Evolutionary conservation across 2,888 invertebrate species (phyloP).

Genomic region (Caenorhabditis sp.): DNA sequence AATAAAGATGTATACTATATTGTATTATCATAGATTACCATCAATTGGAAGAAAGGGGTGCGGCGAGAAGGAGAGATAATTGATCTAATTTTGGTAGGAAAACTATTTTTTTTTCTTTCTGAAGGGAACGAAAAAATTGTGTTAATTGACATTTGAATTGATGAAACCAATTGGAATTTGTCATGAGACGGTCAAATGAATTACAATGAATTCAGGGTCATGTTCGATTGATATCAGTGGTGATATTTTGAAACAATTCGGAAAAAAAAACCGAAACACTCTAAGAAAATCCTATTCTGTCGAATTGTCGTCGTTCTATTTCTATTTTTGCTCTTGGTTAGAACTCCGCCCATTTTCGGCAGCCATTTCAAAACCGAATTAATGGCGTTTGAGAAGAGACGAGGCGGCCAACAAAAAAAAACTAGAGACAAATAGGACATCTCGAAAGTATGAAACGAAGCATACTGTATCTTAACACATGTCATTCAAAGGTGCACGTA

Average conservation of each 20-base stretch:
- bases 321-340: not conserved
- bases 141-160: not conserved
- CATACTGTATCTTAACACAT: no score
- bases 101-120: no score
- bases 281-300: no score
- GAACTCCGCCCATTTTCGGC: not conserved
- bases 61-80: not conserved
- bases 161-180: not conserved
- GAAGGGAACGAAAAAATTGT: no score
- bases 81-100: not conserved
- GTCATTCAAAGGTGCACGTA: no score
- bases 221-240: no score
- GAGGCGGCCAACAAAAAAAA: not conserved
- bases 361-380: constrained; percentile 1
- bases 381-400: not conserved
- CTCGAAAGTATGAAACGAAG: no score
- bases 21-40: not conserved
- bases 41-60: not conserved
- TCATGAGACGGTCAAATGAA: not conserved
- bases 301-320: no score
- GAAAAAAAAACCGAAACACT: no score
- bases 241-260: no score
- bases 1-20: not conserved
- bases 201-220: not conserved
- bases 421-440: not conserved